A percentile compares a stretch with the other conserved stretches of the same genome.
phyloP scores from a whole-genome alignment of 2,888 invertebrate genomes.

The Catocala nupta region DNA sequence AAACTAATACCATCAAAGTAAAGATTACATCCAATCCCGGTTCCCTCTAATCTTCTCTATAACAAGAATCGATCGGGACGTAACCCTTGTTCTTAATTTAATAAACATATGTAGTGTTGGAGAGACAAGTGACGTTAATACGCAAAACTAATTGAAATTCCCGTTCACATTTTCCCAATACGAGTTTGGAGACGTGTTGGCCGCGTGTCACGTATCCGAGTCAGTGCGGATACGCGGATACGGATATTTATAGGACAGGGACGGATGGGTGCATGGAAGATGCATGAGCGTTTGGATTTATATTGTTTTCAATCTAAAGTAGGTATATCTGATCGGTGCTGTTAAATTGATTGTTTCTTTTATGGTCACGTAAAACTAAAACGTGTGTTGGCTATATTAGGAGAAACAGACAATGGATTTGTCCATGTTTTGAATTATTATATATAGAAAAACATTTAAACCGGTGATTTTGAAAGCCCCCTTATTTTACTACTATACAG shows the following conservation, averaged over 20 bases:
- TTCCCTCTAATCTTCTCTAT: conserved; percentile 21
- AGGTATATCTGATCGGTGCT: neutral
- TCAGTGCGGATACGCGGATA: conserved; percentile 37
- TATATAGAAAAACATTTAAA: no score
- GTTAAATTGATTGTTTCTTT: neutral
- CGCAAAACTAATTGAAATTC: conserved; percentile 75
- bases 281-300: conserved; percentile 15
- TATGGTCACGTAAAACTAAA: neutral
- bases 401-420: no score
- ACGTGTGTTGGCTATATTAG: no score
- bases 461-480: no score
- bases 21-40: conserved; percentile 21
- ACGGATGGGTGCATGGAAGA: conserved; percentile 27
- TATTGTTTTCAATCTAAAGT: conserved; percentile 5
- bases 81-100: conserved; percentile 39
- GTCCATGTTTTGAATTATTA: no score
- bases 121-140: conserved; percentile 65
- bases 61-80: conserved; percentile 25
- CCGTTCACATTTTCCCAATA: conserved; percentile 71
- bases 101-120: conserved; percentile 44
- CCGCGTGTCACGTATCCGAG: conserved; percentile 59
- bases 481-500: no score
- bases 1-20: conserved; percentile 38
- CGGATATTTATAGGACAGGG: conserved; percentile 51
- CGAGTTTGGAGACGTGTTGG: conserved; percentile 64